Evolutionary conservation across 2,113 vertebrate genomes (phyloP).

Genomic region (Coreoperca whiteheadi): DNA sequence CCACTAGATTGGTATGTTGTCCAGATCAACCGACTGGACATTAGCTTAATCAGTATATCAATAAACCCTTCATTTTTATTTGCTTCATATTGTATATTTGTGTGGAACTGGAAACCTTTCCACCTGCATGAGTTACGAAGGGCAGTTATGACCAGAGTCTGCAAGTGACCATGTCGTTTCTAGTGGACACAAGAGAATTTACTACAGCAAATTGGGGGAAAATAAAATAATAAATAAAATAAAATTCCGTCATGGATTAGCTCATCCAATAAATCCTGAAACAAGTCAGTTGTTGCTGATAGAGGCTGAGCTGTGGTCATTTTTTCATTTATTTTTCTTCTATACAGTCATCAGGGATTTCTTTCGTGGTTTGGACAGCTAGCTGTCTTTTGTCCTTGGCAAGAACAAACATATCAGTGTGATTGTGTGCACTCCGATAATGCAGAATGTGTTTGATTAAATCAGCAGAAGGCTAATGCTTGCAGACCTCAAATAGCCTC

Average conservation of each 20-base stretch:
- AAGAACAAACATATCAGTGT: slow-evolving; percentile 42
- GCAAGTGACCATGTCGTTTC: not conserved
- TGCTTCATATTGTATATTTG: not conserved
- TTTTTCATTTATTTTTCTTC: not conserved
- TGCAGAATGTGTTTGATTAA: slow-evolving; percentile 39
- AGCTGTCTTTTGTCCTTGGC: slow-evolving; percentile 47
- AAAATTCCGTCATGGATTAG: slow-evolving; percentile 48
- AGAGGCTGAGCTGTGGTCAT: slow-evolving; percentile 14
- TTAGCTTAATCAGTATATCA: not conserved
- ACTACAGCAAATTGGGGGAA: slow-evolving; percentile 12
- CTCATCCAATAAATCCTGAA: slow-evolving; percentile 51
- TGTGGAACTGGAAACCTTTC: not conserved
- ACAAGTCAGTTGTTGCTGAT: slow-evolving; percentile 19
- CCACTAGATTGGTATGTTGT: slow-evolving; percentile 26
- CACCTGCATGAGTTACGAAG: not conserved
- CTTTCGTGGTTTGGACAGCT: slow-evolving; percentile 34
- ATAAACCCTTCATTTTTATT: slow-evolving; percentile 14
- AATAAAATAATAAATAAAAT: no score
- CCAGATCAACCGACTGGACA: slow-evolving; percentile 2
- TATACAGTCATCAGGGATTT: slow-evolving; percentile 11
- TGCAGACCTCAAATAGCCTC: slow-evolving; percentile 5
- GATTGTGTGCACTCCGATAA: slow-evolving; percentile 47
- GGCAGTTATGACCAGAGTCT: not conserved
- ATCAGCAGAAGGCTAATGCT: slow-evolving; percentile 41
- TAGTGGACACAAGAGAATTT: slow-evolving; percentile 29